Base-by-base conservation (phyloP, 35 echinoderm and acorn worm species). In the Anneissia japonica region DNA sequence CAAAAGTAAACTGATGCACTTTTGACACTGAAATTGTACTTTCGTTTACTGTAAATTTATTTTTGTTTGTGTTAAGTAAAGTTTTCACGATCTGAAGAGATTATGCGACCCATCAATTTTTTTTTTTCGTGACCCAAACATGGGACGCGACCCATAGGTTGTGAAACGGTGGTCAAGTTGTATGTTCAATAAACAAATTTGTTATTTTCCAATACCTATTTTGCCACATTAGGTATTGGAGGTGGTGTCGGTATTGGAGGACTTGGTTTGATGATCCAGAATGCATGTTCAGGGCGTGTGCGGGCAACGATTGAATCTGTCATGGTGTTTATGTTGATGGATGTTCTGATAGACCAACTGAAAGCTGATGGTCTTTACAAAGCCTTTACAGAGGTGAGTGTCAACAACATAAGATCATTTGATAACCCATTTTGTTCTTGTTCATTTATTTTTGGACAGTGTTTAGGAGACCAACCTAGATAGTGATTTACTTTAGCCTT, bases 251-350 rank as follows among this genome's bases (percentile, higher is more conserved):
- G 95, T 29, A 16, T 90, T 2, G 55, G 91, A 26, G 85, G 95
- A 40, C 88, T 93, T 30, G 95, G 91, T 29, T 41, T 91, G 28
- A 81, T 82, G 35, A 46, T 86, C 30, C 85, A 93, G 72, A 93
- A 91, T 81, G 81, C 86, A 30, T 92, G 95, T 4, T 91, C 88
- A 11, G 92, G 83, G 19, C 85, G 95, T 74, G 76, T 93, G 4
- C 84, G 95, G 74, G 88, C 95, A 30, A 81, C 91, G 21, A 89
- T 81, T 30, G 95, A 97, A 77, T 90, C 95, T 45, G 95, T 97
- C 0, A 23, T 91, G 73, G 23, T 89, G 33, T 85, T 93, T 17
- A 43, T 55, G 31, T 35, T 97, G 19, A 97, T 93, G 95, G 88
- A 89, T 45, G 23, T 72, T 0, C 72, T 93, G 76, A 90, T 82